Evolutionary conservation across 2,888 invertebrate genomes (phyloP).

Genomic region (Esperia sulphurella): DNA sequence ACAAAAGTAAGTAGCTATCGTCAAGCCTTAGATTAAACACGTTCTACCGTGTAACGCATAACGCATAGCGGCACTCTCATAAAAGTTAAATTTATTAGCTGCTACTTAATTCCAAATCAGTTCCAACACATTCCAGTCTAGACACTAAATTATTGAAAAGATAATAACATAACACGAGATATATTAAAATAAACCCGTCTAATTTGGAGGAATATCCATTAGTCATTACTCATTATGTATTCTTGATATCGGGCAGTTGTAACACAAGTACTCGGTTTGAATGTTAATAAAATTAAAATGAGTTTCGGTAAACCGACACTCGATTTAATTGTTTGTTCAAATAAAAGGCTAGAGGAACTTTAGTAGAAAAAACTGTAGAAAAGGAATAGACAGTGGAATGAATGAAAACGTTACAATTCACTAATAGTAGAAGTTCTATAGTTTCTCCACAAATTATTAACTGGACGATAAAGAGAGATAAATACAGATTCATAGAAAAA

Average conservation of each 20-base stretch:
- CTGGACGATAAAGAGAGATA: too few relatives aligned
- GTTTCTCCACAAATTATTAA: too few relatives aligned
- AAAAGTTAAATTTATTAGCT: slow-evolving; percentile 29
- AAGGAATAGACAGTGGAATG: too few relatives aligned
- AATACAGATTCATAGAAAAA: too few relatives aligned
- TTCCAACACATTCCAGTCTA: slow-evolving; percentile 20
- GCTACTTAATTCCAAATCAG: slow-evolving; percentile 37
- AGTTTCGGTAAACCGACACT: slow-evolving; percentile 34
- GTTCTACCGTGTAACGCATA: slow-evolving; percentile 6
- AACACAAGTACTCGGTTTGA: slow-evolving; percentile 33
- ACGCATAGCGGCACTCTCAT: slow-evolving; percentile 7
- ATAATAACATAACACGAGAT: slow-evolving; percentile 25
- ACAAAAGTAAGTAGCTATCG: too few relatives aligned
- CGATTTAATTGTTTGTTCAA: slow-evolving; percentile 20
- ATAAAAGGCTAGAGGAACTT: not conserved
- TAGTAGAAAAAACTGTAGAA: too few relatives aligned
- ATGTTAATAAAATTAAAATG: slow-evolving; percentile 51
- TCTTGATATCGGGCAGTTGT: slow-evolving; percentile 35
- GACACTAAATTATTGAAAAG: slow-evolving; percentile 28
- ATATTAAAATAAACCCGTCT: slow-evolving; percentile 32
- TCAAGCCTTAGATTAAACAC: not conserved
- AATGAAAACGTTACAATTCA: too few relatives aligned
- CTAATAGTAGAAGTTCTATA: too few relatives aligned
- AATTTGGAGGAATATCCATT: slow-evolving; percentile 44
- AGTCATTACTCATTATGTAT: slow-evolving; percentile 49